Base-by-base conservation (phyloP, 2,113 vertebrate genomes). In the Crypturellus undulatus region DNA sequence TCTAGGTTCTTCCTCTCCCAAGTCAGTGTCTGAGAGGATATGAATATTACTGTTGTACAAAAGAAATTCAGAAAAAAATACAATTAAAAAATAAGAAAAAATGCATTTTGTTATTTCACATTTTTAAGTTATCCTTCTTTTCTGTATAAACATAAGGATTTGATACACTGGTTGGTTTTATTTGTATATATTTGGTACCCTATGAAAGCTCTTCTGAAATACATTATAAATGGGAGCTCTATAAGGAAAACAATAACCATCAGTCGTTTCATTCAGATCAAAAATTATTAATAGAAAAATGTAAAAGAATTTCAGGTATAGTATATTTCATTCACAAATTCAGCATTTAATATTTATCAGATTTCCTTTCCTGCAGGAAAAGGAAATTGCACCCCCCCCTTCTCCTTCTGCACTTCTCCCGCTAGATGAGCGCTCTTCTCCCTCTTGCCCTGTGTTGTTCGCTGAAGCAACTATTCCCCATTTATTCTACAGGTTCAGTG, bases 351-450 rank as follows among this genome's bases (percentile, higher is more conserved):
- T 36, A 32, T 2, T 8, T 7, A 36, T 20, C 4, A 40, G 20
- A 8, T 65, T 84, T 69, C 15, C 3, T 65, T 84, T 82, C 64
- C 28, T 40, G 12, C 11, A 26, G 43, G 40, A 42, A 42, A 42
- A 42, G 40, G 40, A 42, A 42, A 13, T 4, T 75, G 10, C 12
- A 21, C 15, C 11, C 9, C 4, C 82, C 4, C 82, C 54, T 72
- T 3, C 16, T 92, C 16, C 4, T 36, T 82, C 36, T 79, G 59
- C 47, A 36, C 25, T 54, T 42, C 14, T 22, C 17, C 3, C 2
- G 49, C 10, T 18, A n/a, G 5, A 6, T 65, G 10, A 45, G 6
- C 0, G 0, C 6, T 67, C 10, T 9, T 7, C 72, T 32, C 6
- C 5, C 0, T 3, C 6, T 72, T 62, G 19, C 30, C 12, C 20